Conservation (phyloP, 2,113 vertebrate species). For the Zeus faber region DNA sequence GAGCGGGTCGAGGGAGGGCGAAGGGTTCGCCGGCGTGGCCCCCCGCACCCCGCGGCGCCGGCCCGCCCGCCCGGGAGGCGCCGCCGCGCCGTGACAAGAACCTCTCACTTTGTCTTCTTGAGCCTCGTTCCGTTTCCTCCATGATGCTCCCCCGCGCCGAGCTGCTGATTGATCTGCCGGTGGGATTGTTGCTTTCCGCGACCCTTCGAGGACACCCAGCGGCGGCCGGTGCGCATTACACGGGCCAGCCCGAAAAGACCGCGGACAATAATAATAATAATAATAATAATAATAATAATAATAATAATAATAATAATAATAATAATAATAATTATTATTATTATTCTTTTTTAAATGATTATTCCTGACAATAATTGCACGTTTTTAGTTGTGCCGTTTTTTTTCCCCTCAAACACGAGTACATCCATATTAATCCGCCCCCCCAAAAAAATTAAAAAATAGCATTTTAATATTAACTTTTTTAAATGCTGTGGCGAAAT, state of each 20-base stretch:
- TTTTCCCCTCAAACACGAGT: no score
- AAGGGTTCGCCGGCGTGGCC: conserved; percentile 28
- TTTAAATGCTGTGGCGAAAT: no score
- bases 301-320: no score
- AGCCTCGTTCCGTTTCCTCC: conserved; percentile 82
- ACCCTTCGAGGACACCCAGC: conserved; percentile 82
- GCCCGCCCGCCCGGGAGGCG: conserved; percentile 56
- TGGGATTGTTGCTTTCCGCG: conserved; percentile 44
- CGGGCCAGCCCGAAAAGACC: neutral
- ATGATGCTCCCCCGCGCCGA: conserved; percentile 81
- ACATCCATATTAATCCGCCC: no score
- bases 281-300: no score
- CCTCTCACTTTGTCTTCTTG: conserved; percentile 78
- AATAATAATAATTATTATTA: no score
- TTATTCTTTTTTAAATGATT: no score
- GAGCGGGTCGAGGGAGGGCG: conserved; percentile 13
- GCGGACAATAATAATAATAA: neutral
- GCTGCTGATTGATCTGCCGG: conserved; percentile 85
- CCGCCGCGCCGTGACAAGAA: conserved; percentile 73
- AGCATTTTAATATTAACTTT: no score
- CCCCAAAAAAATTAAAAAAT: no score
- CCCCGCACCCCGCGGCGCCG: conserved; percentile 50
- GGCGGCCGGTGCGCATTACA: conserved; percentile 43
- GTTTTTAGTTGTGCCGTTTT: no score
- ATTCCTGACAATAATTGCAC: no score